A percentile compares a stretch with the other conserved stretches of the same genome.
Conservation (phyloP, 2,888 invertebrate species). For the Tetranychus truncatus region DNA sequence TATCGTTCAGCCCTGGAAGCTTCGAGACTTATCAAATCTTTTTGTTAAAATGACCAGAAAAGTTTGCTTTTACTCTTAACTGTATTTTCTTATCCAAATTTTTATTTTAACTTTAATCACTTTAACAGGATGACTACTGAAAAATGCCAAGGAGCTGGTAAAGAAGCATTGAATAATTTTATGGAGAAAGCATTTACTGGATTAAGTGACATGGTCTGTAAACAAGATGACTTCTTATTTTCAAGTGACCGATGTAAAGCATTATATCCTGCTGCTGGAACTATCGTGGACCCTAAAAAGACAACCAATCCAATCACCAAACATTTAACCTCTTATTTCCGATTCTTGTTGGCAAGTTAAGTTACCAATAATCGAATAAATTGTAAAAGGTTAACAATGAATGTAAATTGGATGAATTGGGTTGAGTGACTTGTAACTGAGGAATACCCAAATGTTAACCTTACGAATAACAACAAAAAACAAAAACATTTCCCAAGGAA, state of each 20-base stretch:
- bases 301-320: slow-evolving; percentile 6
- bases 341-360: neutral
- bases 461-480: too few relatives aligned
- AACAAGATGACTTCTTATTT: neutral
- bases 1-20: too few relatives aligned
- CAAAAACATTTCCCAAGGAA: too few relatives aligned
- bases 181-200: slow-evolving; percentile 9
- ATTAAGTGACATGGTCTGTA: slow-evolving; percentile 3
- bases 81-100: too few relatives aligned
- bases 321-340: neutral
- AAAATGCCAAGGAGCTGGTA: slow-evolving; percentile 2
- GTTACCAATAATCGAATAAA: neutral
- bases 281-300: neutral
- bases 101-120: neutral
- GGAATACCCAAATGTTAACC: too few relatives aligned
- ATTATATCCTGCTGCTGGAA: slow-evolving; percentile 2
- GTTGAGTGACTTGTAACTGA: too few relatives aligned
- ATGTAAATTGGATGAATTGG: too few relatives aligned
- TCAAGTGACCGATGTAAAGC: slow-evolving; percentile 6
- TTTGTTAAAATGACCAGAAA: too few relatives aligned
- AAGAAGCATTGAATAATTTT: neutral
- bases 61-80: too few relatives aligned
- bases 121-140: neutral
- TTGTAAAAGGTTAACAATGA: neutral
- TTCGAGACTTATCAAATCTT: too few relatives aligned